phyloP scores from a whole-genome alignment of 2,113 vertebrate species.

The Oryzias melastigma region DNA sequence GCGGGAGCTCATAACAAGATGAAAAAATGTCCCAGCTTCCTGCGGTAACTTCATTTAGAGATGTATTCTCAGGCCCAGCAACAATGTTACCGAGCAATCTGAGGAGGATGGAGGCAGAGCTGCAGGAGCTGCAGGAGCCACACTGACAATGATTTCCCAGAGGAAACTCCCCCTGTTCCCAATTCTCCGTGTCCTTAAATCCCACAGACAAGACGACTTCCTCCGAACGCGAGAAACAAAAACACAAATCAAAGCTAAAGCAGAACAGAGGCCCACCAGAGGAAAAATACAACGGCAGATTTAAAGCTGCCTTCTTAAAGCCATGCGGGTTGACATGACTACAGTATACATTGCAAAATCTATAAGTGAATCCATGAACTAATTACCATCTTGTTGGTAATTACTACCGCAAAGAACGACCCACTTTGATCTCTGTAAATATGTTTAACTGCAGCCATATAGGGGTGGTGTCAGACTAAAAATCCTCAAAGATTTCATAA shows the following conservation, averaged over 20 bases:
- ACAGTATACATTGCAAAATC: conserved; percentile 24
- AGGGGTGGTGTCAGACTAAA: too few species aligned
- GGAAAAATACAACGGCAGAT: conserved; percentile 1
- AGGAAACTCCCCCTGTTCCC: conserved; percentile 24
- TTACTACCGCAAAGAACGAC: too few species aligned
- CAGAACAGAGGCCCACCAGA: background rate
- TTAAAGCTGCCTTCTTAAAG: background rate
- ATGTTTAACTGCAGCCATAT: too few species aligned
- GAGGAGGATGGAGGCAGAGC: conserved; percentile 19
- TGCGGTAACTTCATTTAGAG: conserved; percentile 26
- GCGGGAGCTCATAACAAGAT: conserved; percentile 19
- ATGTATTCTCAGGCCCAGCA: conserved; percentile 11
- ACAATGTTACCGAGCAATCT: conserved; percentile 13
- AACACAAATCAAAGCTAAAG: conserved; percentile 1
- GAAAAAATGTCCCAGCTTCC: conserved; percentile 37
- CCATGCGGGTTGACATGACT: conserved; percentile 16
- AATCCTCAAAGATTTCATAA: too few species aligned
- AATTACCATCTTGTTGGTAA: too few species aligned
- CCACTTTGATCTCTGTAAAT: too few species aligned
- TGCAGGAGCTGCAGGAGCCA: conserved; percentile 33
- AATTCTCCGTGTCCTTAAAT: conserved; percentile 17
- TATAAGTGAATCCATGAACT: conserved; percentile 24
- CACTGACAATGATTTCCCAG: conserved; percentile 45
- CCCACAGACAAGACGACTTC: conserved; percentile 9
- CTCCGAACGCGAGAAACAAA: conserved; percentile 1